Base-by-base conservation (phyloP, 2,888 invertebrate species). In the Xanthostigma xanthostigma region DNA sequence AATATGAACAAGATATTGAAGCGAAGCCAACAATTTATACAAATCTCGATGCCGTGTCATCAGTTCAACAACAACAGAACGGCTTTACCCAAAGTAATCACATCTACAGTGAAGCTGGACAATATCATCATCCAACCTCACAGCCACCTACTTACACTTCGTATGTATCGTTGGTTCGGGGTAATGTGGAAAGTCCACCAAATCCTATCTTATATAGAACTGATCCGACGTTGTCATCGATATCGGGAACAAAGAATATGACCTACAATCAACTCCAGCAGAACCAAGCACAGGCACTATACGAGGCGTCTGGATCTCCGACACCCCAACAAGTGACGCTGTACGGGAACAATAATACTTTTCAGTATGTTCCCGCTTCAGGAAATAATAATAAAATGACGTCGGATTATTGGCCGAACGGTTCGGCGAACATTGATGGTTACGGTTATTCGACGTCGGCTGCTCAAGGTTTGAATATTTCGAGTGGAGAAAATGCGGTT, bases 181-280 rank as follows among this genome's bases (percentile, higher is more conserved):
- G 48, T 49, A 51, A 54, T 9, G 62, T 58, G 10, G 62, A 73
- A 50, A 73, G 74, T 13, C 74, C 76, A 6, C 75, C 78, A 1
- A 69, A 69, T 2, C 71, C 73, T 56, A 69, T 78, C 50, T 68
- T 79, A 59, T 79, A 77, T 62, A 76, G 79, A 54, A 72, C 72
- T 51, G 81, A 81, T 62, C 81, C 82, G n/a, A 79, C 79, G 43
- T 66, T 82, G 45, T 74, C 77, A 0, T 77, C 81, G 0, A 75
- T 79, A 1, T 73, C 75, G 17, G 62, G 76, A 51, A 51, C 51
- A 35, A 64, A 65, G 46, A 44, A 48, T 14, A 49, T 36, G 40
- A 13, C n/a, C 12, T 44, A 72, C 58, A 67, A 69, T 36, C 60
- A 69, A 2, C 66, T 68, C 14, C 64, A 66, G 45, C 65, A 66